A percentile compares a stretch with the other conserved stretches of the same genome.
Evolutionary conservation across 2,797 vertebrate species (phyloP).

Genomic region (Coreius guichenoti): DNA sequence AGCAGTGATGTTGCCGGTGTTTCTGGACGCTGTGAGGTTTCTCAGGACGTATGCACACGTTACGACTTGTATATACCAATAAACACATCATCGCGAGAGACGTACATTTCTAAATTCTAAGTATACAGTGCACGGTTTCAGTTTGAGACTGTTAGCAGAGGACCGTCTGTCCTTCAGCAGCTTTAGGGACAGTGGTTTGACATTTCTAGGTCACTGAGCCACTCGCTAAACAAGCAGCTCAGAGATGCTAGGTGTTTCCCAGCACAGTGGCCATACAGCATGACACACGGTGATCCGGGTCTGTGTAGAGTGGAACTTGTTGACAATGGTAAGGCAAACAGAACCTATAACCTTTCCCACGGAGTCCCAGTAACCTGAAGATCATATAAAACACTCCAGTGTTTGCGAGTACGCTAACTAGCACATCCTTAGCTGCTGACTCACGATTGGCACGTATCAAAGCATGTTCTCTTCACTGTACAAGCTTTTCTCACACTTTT

Average conservation of each 20-base stretch:
- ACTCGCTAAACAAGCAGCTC: slow-evolving; percentile 47
- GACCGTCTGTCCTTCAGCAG: neutral
- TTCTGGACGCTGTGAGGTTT: neutral
- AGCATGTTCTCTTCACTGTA: slow-evolving; percentile 36
- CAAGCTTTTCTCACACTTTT: slow-evolving; percentile 51
- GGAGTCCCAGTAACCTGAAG: slow-evolving; percentile 53
- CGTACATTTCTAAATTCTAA: neutral
- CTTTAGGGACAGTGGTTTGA: slow-evolving; percentile 31
- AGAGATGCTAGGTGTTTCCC: slow-evolving; percentile 47
- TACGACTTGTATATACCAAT: neutral
- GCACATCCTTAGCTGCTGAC: slow-evolving; percentile 52
- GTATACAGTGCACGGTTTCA: slow-evolving; percentile 14
- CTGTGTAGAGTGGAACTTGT: slow-evolving; percentile 31
- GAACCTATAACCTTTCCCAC: slow-evolving; percentile 62
- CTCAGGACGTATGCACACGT: neutral
- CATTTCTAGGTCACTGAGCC: slow-evolving; percentile 42
- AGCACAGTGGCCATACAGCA: slow-evolving; percentile 32
- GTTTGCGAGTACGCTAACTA: slow-evolving; percentile 28
- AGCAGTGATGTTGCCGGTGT: neutral
- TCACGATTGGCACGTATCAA: slow-evolving; percentile 23
- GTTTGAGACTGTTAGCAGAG: slow-evolving; percentile 6
- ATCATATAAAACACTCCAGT: slow-evolving; percentile 44
- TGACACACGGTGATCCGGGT: neutral
- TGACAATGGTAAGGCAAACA: slow-evolving; percentile 57
- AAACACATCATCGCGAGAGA: neutral